Evolutionary conservation across 2,113 vertebrate genomes (phyloP).

Genomic region (Bos indicus): DNA sequence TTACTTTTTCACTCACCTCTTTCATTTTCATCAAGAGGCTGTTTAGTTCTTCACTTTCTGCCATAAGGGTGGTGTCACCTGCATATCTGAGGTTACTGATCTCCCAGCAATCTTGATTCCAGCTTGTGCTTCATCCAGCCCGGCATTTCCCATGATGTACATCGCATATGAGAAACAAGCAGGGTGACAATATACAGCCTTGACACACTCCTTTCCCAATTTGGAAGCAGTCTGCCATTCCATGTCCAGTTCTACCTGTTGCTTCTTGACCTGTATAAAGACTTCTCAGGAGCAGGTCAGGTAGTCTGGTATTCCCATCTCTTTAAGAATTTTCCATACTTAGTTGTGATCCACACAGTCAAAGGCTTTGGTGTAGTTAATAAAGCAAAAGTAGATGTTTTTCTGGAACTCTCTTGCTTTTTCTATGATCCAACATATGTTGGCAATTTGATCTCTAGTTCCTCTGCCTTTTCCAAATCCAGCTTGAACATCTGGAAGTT

Average conservation of each 20-base stretch:
- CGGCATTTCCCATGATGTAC: background rate
- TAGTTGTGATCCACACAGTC: background rate
- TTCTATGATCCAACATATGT: background rate
- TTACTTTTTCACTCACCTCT: background rate
- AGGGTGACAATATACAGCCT: background rate
- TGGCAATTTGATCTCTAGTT: background rate
- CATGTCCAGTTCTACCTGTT: background rate
- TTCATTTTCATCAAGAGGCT: background rate
- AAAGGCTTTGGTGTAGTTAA: background rate
- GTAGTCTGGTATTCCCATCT: background rate
- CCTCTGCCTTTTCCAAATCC: background rate
- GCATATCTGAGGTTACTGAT: background rate
- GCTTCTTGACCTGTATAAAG: background rate
- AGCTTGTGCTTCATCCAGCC: background rate
- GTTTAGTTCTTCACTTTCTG: background rate
- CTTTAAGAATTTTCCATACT: background rate
- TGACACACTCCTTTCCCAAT: background rate
- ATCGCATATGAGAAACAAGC: background rate
- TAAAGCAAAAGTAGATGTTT: background rate
- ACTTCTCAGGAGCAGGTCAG: background rate
- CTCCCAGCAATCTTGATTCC: background rate
- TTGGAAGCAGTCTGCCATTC: background rate
- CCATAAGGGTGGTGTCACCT: background rate
- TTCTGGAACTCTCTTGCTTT: background rate
- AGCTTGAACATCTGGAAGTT: background rate